These are phyloP conservation scores for Cydia splendana DNA, from an alignment of 1,140 invertebrate species.

Conservation along the genomic window DNA sequence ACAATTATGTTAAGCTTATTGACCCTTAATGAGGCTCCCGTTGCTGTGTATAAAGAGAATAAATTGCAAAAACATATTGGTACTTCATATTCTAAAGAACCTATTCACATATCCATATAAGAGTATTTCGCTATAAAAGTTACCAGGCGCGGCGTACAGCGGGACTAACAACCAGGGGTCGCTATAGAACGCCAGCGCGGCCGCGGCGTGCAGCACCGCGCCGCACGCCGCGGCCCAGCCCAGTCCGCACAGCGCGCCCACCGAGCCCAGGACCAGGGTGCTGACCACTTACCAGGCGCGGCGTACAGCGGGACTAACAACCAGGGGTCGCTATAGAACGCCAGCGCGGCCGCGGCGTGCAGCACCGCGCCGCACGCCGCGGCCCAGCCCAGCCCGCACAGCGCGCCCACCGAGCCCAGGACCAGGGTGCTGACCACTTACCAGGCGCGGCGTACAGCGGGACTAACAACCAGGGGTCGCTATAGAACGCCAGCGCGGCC, in stretches of 20 bases:
- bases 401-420: slow-evolving; percentile 39
- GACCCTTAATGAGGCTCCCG: too few species aligned
- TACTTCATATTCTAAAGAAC: too few species aligned
- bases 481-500: slow-evolving; percentile 53
- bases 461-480: slow-evolving; percentile 77
- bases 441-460: slow-evolving; percentile 80
- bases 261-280: slow-evolving; percentile 36
- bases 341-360: slow-evolving; percentile 46
- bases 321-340: slow-evolving; percentile 66
- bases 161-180: slow-evolving; percentile 79
- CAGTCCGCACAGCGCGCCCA: slow-evolving; percentile 38
- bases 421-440: slow-evolving; percentile 17
- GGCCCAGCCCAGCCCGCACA: slow-evolving; percentile 35
- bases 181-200: slow-evolving; percentile 54
- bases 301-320: slow-evolving; percentile 81
- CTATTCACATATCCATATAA: too few species aligned
- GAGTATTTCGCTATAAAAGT: background rate
- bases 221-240: slow-evolving; percentile 36
- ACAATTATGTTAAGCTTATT: too few species aligned
- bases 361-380: slow-evolving; percentile 41
- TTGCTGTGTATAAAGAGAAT: too few species aligned
- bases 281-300: slow-evolving; percentile 34
- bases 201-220: slow-evolving; percentile 43
- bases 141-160: slow-evolving; percentile 76
- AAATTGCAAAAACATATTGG: too few species aligned